A percentile compares a stretch with the other conserved stretches of the same genome.
Evolutionary conservation across 1,140 invertebrate species (phyloP).

Genomic region (Bombus sylvicola): DNA sequence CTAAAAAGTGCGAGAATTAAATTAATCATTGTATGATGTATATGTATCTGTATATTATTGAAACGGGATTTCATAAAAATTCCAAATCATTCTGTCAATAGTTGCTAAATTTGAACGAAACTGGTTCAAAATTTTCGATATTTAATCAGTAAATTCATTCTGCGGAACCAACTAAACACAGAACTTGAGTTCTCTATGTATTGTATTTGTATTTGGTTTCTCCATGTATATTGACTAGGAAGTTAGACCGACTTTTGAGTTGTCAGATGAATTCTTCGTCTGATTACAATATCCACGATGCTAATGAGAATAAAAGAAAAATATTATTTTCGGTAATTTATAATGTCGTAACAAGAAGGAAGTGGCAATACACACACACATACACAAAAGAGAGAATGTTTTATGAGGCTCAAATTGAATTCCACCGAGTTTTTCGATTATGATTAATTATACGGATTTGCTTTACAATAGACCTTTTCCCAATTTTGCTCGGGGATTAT

Average conservation of each 20-base stretch:
- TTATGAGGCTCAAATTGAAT: neutral
- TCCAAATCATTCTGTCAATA: neutral
- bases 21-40: neutral
- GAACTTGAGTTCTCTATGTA: too few relatives aligned
- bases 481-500: too few relatives aligned
- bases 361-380: neutral
- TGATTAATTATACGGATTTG: neutral
- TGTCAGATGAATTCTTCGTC: conserved; percentile 1
- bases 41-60: neutral
- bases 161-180: neutral
- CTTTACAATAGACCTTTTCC: neutral
- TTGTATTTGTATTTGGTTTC: neutral
- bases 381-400: too few relatives aligned
- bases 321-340: neutral
- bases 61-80: neutral
- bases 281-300: neutral
- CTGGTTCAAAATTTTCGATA: neutral
- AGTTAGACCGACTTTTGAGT: neutral
- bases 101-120: neutral
- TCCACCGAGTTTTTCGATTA: neutral
- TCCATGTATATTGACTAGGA: neutral
- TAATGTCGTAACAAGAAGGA: neutral
- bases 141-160: neutral
- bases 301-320: too few relatives aligned
- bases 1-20: too few relatives aligned